A percentile compares a stretch with the other conserved stretches of the same genome.
These are phyloP conservation scores for Herminia tarsipennalis DNA, from an alignment of 2,888 invertebrate species.

Conservation along the genomic window DNA sequence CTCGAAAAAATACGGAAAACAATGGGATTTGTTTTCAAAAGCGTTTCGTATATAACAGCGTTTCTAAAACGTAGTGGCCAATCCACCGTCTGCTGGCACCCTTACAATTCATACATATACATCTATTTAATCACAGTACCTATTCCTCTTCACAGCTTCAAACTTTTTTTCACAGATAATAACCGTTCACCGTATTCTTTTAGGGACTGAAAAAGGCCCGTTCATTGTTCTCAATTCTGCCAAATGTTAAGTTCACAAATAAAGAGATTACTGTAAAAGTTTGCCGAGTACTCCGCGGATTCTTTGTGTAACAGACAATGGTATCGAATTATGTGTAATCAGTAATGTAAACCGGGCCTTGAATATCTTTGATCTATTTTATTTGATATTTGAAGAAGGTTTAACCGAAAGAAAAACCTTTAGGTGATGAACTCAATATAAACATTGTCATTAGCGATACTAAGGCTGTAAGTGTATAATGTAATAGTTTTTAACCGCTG, in stretches of 20 bases:
- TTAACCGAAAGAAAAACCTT: background rate
- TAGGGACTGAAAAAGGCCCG: conserved; percentile 24
- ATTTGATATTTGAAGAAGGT: background rate
- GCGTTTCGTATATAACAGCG: too few species aligned
- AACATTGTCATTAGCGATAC: too few species aligned
- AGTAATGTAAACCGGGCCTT: conserved; percentile 20
- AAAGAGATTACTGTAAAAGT: conserved; percentile 39
- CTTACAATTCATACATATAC: background rate
- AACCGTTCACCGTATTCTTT: conserved; percentile 36
- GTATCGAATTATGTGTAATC: conserved; percentile 18
- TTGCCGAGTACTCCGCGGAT: conserved; percentile 15
- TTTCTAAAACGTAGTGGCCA: background rate
- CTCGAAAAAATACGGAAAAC: too few species aligned
- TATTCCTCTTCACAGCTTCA: conserved; percentile 7
- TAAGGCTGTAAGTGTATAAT: too few species aligned
- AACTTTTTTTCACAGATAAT: conserved; percentile 33
- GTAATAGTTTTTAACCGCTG: too few species aligned
- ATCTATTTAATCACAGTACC: background rate
- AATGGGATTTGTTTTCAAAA: too few species aligned
- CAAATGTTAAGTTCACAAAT: conserved; percentile 30
- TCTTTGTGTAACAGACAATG: conserved; percentile 29
- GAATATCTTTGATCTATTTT: background rate
- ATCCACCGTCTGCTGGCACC: background rate
- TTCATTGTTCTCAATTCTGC: conserved; percentile 33
- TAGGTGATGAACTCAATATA: too few species aligned